A percentile compares a stretch with the other conserved stretches of the same genome.
Evolutionary conservation across 2,797 vertebrate genomes (phyloP).

Genomic region (Gallinago nigripennis): DNA sequence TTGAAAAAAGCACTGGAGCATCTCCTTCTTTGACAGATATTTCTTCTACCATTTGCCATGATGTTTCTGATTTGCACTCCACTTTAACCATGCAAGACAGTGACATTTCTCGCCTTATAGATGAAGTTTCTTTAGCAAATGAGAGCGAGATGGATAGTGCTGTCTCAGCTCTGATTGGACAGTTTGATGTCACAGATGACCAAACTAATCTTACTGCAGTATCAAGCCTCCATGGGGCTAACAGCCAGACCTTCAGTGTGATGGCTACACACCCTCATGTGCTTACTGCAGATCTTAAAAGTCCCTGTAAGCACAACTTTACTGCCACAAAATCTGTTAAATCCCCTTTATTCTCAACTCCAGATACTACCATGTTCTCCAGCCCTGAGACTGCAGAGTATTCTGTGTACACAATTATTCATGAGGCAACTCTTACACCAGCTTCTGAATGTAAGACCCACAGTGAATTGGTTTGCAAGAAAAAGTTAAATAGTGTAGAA

Average conservation of each 20-base stretch:
- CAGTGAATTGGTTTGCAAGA: constrained; percentile 50
- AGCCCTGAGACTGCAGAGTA: constrained; percentile 83
- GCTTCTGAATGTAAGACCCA: constrained; percentile 70
- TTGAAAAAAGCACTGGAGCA: neutral
- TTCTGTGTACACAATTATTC: constrained; percentile 78
- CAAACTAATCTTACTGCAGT: constrained; percentile 49
- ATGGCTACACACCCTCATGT: neutral
- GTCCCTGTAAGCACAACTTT: constrained; percentile 14
- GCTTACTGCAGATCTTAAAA: constrained; percentile 24
- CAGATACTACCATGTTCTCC: constrained; percentile 52
- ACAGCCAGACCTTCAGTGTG: constrained; percentile 8
- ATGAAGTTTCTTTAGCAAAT: constrained; percentile 84
- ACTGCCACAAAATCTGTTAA: constrained; percentile 20
- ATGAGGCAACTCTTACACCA: constrained; percentile 80
- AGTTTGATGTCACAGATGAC: constrained; percentile 80
- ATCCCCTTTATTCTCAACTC: constrained; percentile 55
- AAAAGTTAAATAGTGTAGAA: constrained; percentile 38
- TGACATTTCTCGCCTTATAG: constrained; percentile 90
- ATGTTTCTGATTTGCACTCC: constrained; percentile 71
- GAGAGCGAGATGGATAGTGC: constrained; percentile 84
- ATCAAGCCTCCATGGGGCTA: constrained; percentile 25
- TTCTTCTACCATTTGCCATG: constrained; percentile 48
- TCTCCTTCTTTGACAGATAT: constrained; percentile 66
- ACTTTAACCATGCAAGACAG: constrained; percentile 81
- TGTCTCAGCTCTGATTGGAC: constrained; percentile 88